These are phyloP conservation scores for Operophtera brumata DNA, from an alignment of 2,888 invertebrate genomes.

Conservation along the genomic window DNA sequence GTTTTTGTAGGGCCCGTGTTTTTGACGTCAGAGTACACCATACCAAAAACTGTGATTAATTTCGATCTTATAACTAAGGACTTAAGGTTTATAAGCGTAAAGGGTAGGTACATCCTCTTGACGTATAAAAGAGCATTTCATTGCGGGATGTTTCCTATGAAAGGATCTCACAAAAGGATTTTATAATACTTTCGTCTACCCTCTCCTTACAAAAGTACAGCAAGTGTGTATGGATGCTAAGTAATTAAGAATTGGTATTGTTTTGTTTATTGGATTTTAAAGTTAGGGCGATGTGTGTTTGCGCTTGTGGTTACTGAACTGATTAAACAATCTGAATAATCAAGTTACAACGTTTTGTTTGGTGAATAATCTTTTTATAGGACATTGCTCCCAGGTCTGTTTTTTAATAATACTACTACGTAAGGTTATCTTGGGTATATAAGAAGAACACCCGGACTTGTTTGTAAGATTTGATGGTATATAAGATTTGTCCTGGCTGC, in stretches of 20 bases:
- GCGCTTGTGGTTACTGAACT: slow-evolving; percentile 29
- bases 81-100: slow-evolving; percentile 8
- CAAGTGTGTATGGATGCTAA: slow-evolving; percentile 45
- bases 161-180: slow-evolving; percentile 74
- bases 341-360: slow-evolving; percentile 8
- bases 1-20: slow-evolving; percentile 62
- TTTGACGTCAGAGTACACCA: slow-evolving; percentile 51
- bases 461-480: no score
- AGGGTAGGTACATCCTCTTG: slow-evolving; percentile 40
- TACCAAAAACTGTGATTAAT: neutral
- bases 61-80: slow-evolving; percentile 8
- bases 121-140: slow-evolving; percentile 74
- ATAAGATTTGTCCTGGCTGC: no score
- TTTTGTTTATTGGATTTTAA: slow-evolving; percentile 22
- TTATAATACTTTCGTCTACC: slow-evolving; percentile 69
- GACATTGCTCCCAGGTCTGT: no score
- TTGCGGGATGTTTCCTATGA: slow-evolving; percentile 43
- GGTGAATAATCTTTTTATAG: no score
- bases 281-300: slow-evolving; percentile 38
- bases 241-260: slow-evolving; percentile 45
- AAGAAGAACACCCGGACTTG: no score
- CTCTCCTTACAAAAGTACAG: slow-evolving; percentile 56
- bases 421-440: no score
- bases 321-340: slow-evolving; percentile 30
- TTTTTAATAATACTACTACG: no score